Evolutionary conservation across 2,797 vertebrate species (phyloP).

Genomic region (Rhinatrema bivittatum): DNA sequence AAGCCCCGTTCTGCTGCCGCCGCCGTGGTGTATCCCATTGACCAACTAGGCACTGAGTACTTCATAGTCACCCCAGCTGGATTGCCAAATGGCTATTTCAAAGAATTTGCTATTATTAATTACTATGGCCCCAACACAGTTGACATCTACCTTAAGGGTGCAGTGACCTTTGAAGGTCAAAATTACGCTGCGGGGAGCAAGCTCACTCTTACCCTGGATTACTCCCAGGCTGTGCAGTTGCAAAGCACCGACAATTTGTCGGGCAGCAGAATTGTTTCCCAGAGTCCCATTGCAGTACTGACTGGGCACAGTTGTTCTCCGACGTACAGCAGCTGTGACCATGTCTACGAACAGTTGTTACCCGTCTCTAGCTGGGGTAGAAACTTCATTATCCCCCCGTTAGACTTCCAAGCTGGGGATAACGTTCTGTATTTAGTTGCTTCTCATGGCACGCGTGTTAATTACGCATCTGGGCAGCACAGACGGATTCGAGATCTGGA

Average conservation of each 20-base stretch:
- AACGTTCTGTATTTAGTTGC: conserved; percentile 49
- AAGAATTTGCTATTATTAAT: conserved; percentile 55
- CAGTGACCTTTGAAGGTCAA: conserved; percentile 2
- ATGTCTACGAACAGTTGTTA: conserved; percentile 58
- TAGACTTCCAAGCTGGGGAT: conserved; percentile 14
- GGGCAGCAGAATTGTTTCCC: conserved; percentile 36
- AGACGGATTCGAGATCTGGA: conserved; percentile 8
- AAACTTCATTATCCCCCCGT: conserved; percentile 40
- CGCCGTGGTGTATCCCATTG: conserved; percentile 41
- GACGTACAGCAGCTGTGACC: conserved; percentile 41
- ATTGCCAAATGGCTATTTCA: fast-evolving
- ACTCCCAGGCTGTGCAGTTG: conserved; percentile 52
- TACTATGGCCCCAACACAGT: conserved; percentile 38
- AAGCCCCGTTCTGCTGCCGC: conserved; percentile 40
- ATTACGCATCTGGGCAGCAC: neutral
- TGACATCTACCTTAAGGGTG: conserved; percentile 13
- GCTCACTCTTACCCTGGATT: conserved; percentile 28
- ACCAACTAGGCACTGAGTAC: conserved; percentile 51
- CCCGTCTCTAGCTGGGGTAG: conserved; percentile 55
- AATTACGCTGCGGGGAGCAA: fast-evolving
- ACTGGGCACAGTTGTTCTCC: conserved; percentile 47
- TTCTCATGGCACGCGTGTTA: conserved; percentile 32
- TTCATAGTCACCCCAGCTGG: conserved; percentile 44
- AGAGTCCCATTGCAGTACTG: conserved; percentile 39
- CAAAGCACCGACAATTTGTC: conserved; percentile 31